Evolutionary conservation across 2,797 vertebrate genomes (phyloP), one percentile per base, ranked within the genome.

Genomic region (Carapus acus): DNA sequence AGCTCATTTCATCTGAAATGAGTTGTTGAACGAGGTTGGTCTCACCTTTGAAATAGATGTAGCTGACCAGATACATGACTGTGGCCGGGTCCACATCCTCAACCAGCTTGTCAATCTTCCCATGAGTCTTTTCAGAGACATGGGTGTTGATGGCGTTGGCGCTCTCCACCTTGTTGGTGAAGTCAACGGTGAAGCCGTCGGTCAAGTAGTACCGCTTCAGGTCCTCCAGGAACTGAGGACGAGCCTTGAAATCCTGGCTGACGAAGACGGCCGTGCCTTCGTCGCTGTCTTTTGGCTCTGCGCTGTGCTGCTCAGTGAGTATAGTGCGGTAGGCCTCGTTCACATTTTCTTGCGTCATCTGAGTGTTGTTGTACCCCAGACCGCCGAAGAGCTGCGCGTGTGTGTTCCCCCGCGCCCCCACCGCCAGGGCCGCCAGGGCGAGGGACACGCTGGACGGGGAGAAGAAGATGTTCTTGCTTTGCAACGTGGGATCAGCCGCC

Each of bases 1-100:
- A 9, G 15, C n/a, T n/a, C n/a, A n/a, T n/a, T n/a, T n/a, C n/a
- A n/a, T n/a, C n/a, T n/a, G n/a, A n/a, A n/a, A n/a, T n/a, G n/a
- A n/a, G n/a, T n/a, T n/a, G n/a, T n/a, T n/a, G n/a, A n/a, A n/a
- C n/a, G n/a, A n/a, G n/a, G n/a, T n/a, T n/a, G n/a, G 3, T 20
- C 22, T 89, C 89, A 97, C 94, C 95, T 55, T 86, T 93, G 68
- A 91, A 93, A 78, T 90, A 91, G 70, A 96, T 86, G 69, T 87
- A 92, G 62, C 90, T 94, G 63, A 91, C 48, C 22, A 98, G 87
- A 59, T 90, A 83, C 87, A 97, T 88, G 69, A 91, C 43, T 1
- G 90, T 91, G 15, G 36, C 49, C 14, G 78, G 56, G 60, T 89
- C 81, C 59, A 96, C 70, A 16, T 31, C 66, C 8, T 78, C 74